Base-by-base conservation (phyloP, 2,888 invertebrate genomes). In the Pogonocherus hispidulus region DNA sequence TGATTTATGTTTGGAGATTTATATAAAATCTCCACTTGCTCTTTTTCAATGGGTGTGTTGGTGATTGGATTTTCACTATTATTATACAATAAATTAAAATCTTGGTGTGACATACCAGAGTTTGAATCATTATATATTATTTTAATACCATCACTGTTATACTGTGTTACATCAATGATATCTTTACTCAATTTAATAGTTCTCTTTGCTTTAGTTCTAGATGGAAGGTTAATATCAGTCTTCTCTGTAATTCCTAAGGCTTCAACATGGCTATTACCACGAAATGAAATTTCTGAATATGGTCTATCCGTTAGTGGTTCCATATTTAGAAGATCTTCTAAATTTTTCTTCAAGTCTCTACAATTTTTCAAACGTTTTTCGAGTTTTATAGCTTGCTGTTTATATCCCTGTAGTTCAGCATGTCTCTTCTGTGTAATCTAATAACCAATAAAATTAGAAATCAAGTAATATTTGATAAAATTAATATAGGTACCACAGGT, bases 341-440 rank as follows among this genome's bases (percentile, higher is more conserved):
- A 72, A 59, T 79, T 79, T 19, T 76, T 74, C 69, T 86, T 76
- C 67, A 86, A 85, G 0, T 87, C 84, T 72, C 86, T 84, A 1
- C 88, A 84, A 14, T 76, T 74, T 62, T 86, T 84, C 67, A 91
- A 86, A 57, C 88, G 86, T 77, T 89, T 87, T 81, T 93, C 93
- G 3, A 91, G 86, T 79, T 90, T 89, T 67, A 91, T 85, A 0
- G 94, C 93, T 67, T 91, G 84, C 52, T 90, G 85, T 81, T 89
- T 91, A 82, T 92, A 92, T 74, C 88, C 88, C 76, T 88, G 88
- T 89, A 93, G 90, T 85, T 93, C 91, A 78, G 87, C 86, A 22
- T 89, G 86, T 71, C 89, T 87, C 82, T 90, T 88, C 72, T 88
- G 87, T 9, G 91, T 92, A 81, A 93, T 87, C 93, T 93, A 16